Evolutionary conservation across 2,888 invertebrate genomes (phyloP).

Genomic region (Apodemia zela): DNA sequence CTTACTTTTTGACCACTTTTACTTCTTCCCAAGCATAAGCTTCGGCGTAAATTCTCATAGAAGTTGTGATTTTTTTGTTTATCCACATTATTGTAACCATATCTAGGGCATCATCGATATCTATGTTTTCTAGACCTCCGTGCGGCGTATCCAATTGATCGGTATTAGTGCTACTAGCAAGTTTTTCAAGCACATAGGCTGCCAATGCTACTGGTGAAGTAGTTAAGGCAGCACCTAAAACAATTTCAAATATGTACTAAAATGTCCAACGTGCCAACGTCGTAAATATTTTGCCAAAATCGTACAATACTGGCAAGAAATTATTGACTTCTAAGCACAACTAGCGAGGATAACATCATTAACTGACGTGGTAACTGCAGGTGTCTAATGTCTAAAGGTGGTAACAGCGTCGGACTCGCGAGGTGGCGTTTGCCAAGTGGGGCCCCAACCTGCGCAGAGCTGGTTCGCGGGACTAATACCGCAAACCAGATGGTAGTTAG

Average conservation of each 20-base stretch:
- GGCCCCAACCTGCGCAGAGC: too few species aligned
- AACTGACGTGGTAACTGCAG: too few species aligned
- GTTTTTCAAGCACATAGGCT: constrained; percentile 94
- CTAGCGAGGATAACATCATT: too few species aligned
- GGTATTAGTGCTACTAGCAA: constrained; percentile 84
- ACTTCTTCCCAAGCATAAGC: too few species aligned
- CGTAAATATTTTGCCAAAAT: neutral
- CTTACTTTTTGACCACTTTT: too few species aligned
- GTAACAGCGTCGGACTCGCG: too few species aligned
- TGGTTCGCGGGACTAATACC: too few species aligned
- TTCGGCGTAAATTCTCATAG: neutral
- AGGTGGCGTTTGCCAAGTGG: too few species aligned
- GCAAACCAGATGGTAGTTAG: too few species aligned
- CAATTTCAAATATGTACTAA: neutral
- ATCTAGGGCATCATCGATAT: constrained; percentile 87
- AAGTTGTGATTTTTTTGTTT: constrained; percentile 85
- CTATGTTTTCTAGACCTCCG: constrained; percentile 83
- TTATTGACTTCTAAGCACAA: too few species aligned
- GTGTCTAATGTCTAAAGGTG: too few species aligned
- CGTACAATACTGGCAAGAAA: neutral
- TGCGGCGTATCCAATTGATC: constrained; percentile 78
- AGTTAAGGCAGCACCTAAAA: constrained; percentile 78
- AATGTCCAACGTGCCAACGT: neutral
- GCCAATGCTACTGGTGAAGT: constrained; percentile 92
- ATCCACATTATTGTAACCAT: constrained; percentile 92